These are phyloP conservation scores for Ladona fulva DNA, from an alignment of 1,140 invertebrate genomes.

Conservation along the genomic window DNA sequence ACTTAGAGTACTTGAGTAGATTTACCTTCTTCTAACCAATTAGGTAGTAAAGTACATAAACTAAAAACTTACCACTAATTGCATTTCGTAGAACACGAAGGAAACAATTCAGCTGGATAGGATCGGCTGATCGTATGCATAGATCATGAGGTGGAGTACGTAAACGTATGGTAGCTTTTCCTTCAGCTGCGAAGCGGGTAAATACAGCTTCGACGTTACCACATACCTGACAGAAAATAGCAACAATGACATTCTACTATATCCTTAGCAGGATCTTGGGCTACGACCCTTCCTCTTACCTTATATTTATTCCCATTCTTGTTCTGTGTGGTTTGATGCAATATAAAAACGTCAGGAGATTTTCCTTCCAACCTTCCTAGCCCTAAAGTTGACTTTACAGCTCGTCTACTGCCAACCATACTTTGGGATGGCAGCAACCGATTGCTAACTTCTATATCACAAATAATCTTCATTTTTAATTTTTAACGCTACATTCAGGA, in stretches of 20 bases:
- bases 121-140: conserved; percentile 50
- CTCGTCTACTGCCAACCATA: conserved; percentile 36
- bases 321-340: conserved; percentile 53
- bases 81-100: conserved; percentile 49
- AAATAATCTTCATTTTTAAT: conserved; percentile 53
- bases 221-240: conserved; percentile 37
- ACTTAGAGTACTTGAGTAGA: no score
- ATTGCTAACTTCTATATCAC: conserved; percentile 52
- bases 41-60: background rate
- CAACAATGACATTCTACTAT: no score
- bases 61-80: conserved; percentile 46
- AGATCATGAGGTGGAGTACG: conserved; percentile 58
- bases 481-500: no score
- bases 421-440: conserved; percentile 39
- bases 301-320: conserved; percentile 57
- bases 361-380: conserved; percentile 51
- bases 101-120: conserved; percentile 57
- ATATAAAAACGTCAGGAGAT: conserved; percentile 46
- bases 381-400: conserved; percentile 50
- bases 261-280: no score
- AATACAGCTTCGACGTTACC: conserved; percentile 54
- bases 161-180: conserved; percentile 63
- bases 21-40: no score
- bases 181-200: conserved; percentile 57
- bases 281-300: conserved; percentile 24